These are phyloP conservation scores for Agrotis exclamationis DNA, from an alignment of 2,888 invertebrate genomes.

Conservation along the genomic window DNA sequence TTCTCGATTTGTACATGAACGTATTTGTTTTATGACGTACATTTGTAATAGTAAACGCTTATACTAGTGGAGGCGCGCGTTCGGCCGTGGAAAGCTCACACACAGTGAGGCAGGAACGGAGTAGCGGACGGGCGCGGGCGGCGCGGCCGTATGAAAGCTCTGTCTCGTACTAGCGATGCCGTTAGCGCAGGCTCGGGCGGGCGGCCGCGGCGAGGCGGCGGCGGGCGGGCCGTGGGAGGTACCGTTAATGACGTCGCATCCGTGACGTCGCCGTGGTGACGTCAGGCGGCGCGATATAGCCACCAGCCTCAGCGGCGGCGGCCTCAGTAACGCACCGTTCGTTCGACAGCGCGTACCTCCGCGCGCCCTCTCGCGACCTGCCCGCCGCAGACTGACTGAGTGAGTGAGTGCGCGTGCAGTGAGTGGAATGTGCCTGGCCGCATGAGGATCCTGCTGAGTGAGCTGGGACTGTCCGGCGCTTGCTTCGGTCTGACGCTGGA, in stretches of 20 bases:
- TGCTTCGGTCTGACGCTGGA: constrained; percentile 91
- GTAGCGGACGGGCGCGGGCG: constrained; percentile 71
- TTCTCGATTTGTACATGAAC: constrained; percentile 33
- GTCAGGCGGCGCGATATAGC: constrained; percentile 90
- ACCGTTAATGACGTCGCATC: constrained; percentile 90
- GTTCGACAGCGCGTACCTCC: constrained; percentile 87
- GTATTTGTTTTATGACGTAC: constrained; percentile 55
- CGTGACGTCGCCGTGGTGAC: constrained; percentile 88
- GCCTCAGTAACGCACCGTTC: constrained; percentile 91
- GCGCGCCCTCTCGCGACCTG: constrained; percentile 83
- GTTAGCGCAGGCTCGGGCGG: constrained; percentile 91
- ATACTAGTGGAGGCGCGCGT: constrained; percentile 52
- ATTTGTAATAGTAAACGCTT: constrained; percentile 54
- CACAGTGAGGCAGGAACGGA: constrained; percentile 66
- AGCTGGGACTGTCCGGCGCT: constrained; percentile 90
- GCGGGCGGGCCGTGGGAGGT: constrained; percentile 91
- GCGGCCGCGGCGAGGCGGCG: constrained; percentile 82
- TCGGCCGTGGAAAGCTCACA: constrained; percentile 53
- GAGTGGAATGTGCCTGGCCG: constrained; percentile 90
- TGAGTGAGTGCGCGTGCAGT: constrained; percentile 90
- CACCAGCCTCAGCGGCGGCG: constrained; percentile 90
- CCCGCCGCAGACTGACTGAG: constrained; percentile 81
- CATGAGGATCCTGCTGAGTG: constrained; percentile 91
- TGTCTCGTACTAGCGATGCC: constrained; percentile 88
- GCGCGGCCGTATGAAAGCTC: constrained; percentile 86